A percentile compares a stretch with the other conserved stretches of the same genome.
These are phyloP conservation scores for Turritopsis dohrnii DNA, from an alignment of 30 jellyfish, hydroid and myxozoan genomes.

Conservation along the genomic window DNA sequence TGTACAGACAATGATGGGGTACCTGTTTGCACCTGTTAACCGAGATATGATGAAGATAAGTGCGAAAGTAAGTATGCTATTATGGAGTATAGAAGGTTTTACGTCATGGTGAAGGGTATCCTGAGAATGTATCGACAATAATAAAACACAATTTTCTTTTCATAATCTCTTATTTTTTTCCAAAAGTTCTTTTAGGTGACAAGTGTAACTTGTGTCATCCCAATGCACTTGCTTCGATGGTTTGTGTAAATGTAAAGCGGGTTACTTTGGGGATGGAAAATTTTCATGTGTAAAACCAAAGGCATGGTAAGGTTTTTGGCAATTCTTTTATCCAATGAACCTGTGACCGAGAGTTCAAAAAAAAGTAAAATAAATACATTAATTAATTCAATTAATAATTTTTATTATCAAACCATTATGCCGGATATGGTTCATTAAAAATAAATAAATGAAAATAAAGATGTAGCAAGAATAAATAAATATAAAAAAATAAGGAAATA, in stretches of 20 bases:
- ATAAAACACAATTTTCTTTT: too few relatives aligned
- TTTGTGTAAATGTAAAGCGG: conserved; percentile 53
- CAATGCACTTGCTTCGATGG: conserved; percentile 71
- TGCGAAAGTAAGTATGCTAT: conserved; percentile 59
- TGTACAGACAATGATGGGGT: conserved; percentile 72
- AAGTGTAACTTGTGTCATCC: conserved; percentile 52
- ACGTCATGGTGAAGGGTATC: too few relatives aligned
- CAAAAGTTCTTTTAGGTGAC: conserved; percentile 47
- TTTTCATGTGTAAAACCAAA: conserved; percentile 9
- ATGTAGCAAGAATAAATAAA: too few relatives aligned
- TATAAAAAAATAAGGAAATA: too few relatives aligned
- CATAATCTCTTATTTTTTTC: background rate
- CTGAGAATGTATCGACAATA: too few relatives aligned
- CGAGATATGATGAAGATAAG: conserved; percentile 60
- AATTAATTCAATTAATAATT: too few relatives aligned
- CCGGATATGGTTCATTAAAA: too few relatives aligned
- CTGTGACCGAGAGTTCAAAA: too few relatives aligned
- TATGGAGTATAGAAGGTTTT: background rate
- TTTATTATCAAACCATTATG: too few relatives aligned
- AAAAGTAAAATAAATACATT: too few relatives aligned
- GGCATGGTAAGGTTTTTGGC: background rate
- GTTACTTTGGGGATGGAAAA: conserved; percentile 72
- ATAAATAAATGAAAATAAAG: too few relatives aligned
- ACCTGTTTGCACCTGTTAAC: conserved; percentile 73
- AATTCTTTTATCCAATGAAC: background rate